These are phyloP conservation scores for Drosophila carrolli DNA, from an alignment of 1,140 invertebrate species.

Conservation along the genomic window DNA sequence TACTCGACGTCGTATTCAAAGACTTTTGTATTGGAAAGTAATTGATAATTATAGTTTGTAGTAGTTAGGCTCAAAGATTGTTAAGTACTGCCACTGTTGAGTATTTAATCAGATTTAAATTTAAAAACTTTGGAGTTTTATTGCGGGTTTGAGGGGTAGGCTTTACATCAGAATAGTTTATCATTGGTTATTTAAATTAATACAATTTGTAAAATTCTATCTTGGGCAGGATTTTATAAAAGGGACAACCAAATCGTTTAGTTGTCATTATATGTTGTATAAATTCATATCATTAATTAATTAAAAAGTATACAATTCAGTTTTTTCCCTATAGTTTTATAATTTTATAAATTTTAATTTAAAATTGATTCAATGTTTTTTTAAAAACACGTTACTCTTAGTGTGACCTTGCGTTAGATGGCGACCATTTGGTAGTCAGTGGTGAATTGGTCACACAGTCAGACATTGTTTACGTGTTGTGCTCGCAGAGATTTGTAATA, in stretches of 20 bases:
- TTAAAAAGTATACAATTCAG: too few species aligned
- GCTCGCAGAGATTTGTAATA: not conserved
- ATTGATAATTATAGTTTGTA: constrained; percentile 62
- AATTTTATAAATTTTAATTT: too few species aligned
- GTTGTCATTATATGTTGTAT: too few species aligned
- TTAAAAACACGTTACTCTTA: constrained; percentile 14
- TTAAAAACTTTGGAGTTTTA: not conserved
- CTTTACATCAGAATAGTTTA: not conserved
- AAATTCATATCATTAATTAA: too few species aligned
- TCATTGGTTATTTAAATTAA: too few species aligned
- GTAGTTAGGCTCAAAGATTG: constrained; percentile 32
- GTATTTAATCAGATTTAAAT: constrained; percentile 21
- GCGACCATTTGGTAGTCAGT: too few species aligned
- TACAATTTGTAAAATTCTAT: too few species aligned
- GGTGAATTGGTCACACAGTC: constrained; percentile 8
- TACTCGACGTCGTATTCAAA: constrained; percentile 93
- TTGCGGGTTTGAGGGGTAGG: not conserved
- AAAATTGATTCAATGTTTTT: too few species aligned
- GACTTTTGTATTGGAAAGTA: constrained; percentile 96
- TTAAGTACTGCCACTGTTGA: constrained; percentile 24
- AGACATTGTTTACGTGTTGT: constrained; percentile 44
- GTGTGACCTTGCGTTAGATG: not conserved
- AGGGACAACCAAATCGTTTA: too few species aligned
- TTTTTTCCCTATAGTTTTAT: too few species aligned
- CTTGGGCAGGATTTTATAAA: too few species aligned